Conservation (phyloP, 1,140 invertebrate species). For the Sarcophaga peregrina region DNA sequence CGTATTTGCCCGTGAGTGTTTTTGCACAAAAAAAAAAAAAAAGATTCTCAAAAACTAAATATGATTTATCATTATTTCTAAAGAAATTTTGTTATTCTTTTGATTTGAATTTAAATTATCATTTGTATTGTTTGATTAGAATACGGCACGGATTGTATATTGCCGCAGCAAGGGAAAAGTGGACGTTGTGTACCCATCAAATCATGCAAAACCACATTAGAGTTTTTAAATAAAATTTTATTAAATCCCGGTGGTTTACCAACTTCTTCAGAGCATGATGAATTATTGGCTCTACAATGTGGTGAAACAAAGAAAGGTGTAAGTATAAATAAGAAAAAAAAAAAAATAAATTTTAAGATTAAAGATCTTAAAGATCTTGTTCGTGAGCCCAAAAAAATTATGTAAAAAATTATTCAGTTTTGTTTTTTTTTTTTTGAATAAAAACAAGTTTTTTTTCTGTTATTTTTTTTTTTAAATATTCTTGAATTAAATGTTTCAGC, state of each 20-base stretch:
- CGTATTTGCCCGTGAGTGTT: background rate
- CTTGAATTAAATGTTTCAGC: too few species aligned
- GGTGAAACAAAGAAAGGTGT: background rate
- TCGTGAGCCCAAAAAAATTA: too few species aligned
- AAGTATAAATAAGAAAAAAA: background rate
- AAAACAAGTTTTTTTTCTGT: too few species aligned
- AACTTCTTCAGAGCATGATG: background rate
- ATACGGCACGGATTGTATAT: background rate
- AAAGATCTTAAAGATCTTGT: too few species aligned
- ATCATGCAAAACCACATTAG: background rate
- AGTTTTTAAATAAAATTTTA: background rate
- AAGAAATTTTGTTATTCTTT: too few species aligned
- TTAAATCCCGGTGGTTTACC: background rate
- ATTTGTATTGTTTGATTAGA: background rate
- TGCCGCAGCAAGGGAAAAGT: background rate
- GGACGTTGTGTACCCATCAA: background rate
- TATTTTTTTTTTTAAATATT: too few species aligned
- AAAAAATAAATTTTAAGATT: too few species aligned
- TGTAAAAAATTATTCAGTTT: too few species aligned
- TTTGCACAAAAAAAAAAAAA: background rate
- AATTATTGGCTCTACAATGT: background rate
- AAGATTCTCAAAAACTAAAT: too few species aligned
- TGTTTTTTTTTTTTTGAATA: too few species aligned
- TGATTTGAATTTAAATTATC: background rate
- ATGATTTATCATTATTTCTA: too few species aligned